Evolutionary conservation across 2,888 invertebrate genomes (phyloP).

Genomic region (Herminia tarsipennalis): DNA sequence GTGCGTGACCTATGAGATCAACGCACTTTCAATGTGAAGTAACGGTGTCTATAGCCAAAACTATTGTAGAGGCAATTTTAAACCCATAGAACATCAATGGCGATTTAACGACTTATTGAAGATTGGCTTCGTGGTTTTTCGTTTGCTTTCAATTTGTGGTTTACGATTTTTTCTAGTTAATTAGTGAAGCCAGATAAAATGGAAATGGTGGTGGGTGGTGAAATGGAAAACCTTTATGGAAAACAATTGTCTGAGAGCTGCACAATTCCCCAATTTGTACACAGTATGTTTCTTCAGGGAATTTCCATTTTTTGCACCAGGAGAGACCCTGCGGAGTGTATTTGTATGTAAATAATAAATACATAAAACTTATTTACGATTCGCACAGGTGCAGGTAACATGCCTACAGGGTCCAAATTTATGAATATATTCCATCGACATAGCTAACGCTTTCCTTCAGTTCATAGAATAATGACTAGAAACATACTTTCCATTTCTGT

Average conservation of each 20-base stretch:
- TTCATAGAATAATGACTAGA: too few relatives aligned
- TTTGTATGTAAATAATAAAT: constrained; percentile 54
- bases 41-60: constrained; percentile 56
- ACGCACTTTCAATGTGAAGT: constrained; percentile 68
- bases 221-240: too few relatives aligned
- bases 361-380: constrained; percentile 56
- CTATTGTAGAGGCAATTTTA: constrained; percentile 40
- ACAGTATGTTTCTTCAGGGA: constrained; percentile 20
- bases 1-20: constrained; percentile 65
- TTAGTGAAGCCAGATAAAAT: too few relatives aligned
- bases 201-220: too few relatives aligned
- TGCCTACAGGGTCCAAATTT: constrained; percentile 47
- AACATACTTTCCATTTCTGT: too few relatives aligned
- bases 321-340: constrained; percentile 29
- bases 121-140: too few relatives aligned
- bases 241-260: constrained; percentile 2
- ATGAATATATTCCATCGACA: constrained; percentile 39
- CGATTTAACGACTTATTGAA: constrained; percentile 26
- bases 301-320: constrained; percentile 28
- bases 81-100: too few relatives aligned
- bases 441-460: constrained; percentile 16
- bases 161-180: too few relatives aligned
- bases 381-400: constrained; percentile 51
- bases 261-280: constrained; percentile 27
- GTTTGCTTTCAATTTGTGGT: too few relatives aligned